Conservation (phyloP, 1,140 invertebrate genomes). For the Anadara kagoshimensis region DNA sequence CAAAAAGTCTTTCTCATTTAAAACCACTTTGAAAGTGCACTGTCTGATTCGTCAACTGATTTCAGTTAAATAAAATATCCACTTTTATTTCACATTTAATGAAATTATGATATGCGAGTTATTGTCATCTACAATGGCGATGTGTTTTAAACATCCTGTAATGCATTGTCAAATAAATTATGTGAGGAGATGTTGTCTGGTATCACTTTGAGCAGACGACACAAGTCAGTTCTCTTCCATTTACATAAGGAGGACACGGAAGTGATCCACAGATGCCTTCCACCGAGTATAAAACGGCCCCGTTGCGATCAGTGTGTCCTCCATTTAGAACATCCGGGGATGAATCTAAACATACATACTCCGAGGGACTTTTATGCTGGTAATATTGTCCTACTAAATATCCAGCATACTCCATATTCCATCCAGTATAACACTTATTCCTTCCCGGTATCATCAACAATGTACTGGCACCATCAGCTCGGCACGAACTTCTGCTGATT, state of each 20-base stretch:
- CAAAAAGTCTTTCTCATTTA: no score
- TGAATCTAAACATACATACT: slow-evolving; percentile 49
- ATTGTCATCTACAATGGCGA: no score
- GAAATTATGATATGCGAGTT: no score
- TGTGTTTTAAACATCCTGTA: no score
- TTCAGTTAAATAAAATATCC: no score
- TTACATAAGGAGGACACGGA: slow-evolving; percentile 44
- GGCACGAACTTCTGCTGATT: no score
- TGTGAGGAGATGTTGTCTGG: no score
- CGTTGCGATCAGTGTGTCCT: slow-evolving; percentile 24
- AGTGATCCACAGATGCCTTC: slow-evolving; percentile 38
- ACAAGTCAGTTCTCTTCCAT: slow-evolving; percentile 36
- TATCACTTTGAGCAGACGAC: slow-evolving; percentile 51
- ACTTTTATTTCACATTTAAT: no score
- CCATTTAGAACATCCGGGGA: slow-evolving; percentile 29
- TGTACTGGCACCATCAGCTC: neutral
- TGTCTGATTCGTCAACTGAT: no score
- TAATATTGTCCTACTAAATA: slow-evolving; percentile 33
- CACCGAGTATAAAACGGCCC: slow-evolving; percentile 41
- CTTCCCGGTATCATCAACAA: slow-evolving; percentile 43
- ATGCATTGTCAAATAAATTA: no score
- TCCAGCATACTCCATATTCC: slow-evolving; percentile 42
- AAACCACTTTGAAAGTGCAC: no score
- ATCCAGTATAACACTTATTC: slow-evolving; percentile 34
- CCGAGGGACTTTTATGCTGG: slow-evolving; percentile 2